These are phyloP conservation scores for Sinotaia quadrata DNA, from an alignment of 2,888 invertebrate genomes.

Conservation along the genomic window DNA sequence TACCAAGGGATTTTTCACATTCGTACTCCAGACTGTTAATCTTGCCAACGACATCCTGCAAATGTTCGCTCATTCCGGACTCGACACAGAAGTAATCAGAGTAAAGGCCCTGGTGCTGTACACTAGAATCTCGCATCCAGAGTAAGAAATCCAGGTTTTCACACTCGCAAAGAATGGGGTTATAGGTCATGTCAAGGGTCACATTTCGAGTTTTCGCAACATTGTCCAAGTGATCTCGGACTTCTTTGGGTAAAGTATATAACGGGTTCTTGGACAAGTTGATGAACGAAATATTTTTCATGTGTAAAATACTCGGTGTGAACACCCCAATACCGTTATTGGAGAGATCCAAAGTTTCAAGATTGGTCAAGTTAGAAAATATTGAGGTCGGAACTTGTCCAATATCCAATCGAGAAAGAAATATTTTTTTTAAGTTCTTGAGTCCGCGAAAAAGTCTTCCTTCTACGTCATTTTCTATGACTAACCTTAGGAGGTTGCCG, in stretches of 20 bases:
- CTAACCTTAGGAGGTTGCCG: slow-evolving; percentile 17
- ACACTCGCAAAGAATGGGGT: too few species aligned
- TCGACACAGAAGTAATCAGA: slow-evolving; percentile 25
- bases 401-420: slow-evolving; percentile 25
- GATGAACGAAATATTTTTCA: slow-evolving; percentile 22
- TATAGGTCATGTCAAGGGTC: too few species aligned
- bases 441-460: too few species aligned
- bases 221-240: slow-evolving; percentile 14
- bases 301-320: slow-evolving; percentile 10
- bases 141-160: too few species aligned
- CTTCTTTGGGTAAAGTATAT: too few species aligned
- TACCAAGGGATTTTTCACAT: slow-evolving; percentile 17
- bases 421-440: too few species aligned
- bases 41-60: not conserved
- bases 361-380: too few species aligned
- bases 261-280: slow-evolving; percentile 27
- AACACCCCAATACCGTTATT: slow-evolving; percentile 23
- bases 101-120: slow-evolving; percentile 17
- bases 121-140: too few species aligned
- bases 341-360: too few species aligned
- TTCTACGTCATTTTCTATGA: slow-evolving; percentile 6
- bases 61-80: not conserved
- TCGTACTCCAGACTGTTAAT: slow-evolving; percentile 10
- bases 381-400: not conserved
- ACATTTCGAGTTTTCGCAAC: too few species aligned